phyloP scores from a whole-genome alignment of 2,888 invertebrate genomes.

The Eucera pruinosa region DNA sequence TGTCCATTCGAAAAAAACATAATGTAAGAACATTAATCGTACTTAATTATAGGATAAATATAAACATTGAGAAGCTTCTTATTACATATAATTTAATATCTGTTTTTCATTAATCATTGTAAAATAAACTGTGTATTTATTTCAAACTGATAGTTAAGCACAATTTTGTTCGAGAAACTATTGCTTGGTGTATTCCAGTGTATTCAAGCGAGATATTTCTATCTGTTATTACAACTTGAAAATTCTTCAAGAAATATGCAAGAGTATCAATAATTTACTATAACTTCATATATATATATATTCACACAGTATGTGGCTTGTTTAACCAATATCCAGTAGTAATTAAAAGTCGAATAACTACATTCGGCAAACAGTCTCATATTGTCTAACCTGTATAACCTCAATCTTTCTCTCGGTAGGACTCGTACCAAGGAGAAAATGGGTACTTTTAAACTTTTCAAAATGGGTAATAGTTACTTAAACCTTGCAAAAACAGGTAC shows the following conservation, averaged over 20 bases:
- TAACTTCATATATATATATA: not conserved
- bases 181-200: no score
- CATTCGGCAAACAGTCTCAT: not conserved
- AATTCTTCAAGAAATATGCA: not conserved
- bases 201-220: not conserved
- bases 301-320: not conserved
- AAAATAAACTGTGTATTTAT: no score
- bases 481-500: constrained; percentile 89
- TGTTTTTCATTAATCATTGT: no score
- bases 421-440: not conserved
- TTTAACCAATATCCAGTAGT: not conserved
- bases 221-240: not conserved
- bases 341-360: not conserved
- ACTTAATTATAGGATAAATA: not conserved
- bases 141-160: no score
- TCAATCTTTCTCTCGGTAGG: constrained; percentile 5
- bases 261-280: not conserved
- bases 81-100: not conserved
- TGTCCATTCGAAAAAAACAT: not conserved
- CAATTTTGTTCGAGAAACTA: no score
- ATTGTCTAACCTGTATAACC: constrained; percentile 17
- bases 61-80: not conserved
- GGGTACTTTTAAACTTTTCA: constrained; percentile 32
- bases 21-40: not conserved
- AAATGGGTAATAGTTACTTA: constrained; percentile 88